Percentiles rank a stretch among this genome's conserved stretches.
phyloP scores from a whole-genome alignment of 2,113 vertebrate species.

The Brachypodius melanocephalos region DNA sequence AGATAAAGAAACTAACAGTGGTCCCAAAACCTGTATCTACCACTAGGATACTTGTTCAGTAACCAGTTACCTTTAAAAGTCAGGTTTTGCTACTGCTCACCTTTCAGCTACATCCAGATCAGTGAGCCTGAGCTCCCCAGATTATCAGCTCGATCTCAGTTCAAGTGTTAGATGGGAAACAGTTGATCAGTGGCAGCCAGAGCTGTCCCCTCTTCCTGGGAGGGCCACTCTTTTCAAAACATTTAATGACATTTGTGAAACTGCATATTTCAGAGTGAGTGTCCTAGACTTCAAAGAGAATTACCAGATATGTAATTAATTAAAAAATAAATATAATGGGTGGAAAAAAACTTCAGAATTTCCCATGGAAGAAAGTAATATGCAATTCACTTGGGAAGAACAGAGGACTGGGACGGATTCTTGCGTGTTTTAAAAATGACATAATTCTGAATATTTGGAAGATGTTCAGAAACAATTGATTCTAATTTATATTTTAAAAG shows the following conservation, averaged over 20 bases:
- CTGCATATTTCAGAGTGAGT: neutral
- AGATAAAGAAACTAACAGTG: neutral
- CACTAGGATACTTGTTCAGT: neutral
- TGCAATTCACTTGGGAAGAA: conserved; percentile 11
- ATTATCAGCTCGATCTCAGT: neutral
- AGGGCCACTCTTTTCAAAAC: neutral
- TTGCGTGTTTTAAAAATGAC: neutral
- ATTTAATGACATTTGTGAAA: neutral
- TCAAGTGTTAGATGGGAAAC: neutral
- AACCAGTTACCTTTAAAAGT: neutral
- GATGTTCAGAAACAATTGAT: neutral
- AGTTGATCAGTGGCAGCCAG: neutral
- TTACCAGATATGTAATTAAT: neutral
- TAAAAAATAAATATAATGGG: neutral
- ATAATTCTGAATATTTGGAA: neutral
- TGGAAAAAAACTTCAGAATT: neutral
- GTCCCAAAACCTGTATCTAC: neutral
- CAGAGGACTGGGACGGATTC: neutral
- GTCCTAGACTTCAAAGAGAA: neutral
- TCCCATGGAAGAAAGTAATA: neutral
- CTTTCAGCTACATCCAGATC: neutral
- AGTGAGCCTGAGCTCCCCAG: neutral
- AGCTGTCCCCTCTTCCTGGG: neutral
- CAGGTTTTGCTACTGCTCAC: neutral
- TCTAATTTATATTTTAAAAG: neutral